Conservation (phyloP, 2,113 vertebrate genomes). For the Paedocypris sp. region DNA sequence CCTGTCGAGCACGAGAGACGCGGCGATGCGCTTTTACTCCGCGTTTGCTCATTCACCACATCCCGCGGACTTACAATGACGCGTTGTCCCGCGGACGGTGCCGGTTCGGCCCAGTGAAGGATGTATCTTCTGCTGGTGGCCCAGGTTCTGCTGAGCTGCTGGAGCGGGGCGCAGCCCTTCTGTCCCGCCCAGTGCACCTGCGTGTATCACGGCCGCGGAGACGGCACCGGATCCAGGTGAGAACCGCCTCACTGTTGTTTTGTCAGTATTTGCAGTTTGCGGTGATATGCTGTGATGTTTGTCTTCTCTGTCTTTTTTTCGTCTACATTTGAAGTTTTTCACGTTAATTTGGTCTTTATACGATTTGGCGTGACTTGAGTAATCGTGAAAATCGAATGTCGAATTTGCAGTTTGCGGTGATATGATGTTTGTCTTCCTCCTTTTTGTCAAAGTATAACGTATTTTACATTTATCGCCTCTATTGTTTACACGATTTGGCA, state of each 20-base stretch:
- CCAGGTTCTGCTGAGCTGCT: slow-evolving; percentile 60
- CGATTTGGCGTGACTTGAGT: too few species aligned
- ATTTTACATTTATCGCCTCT: too few species aligned
- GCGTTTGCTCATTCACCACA: background rate
- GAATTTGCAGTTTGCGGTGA: too few species aligned
- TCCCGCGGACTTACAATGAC: background rate
- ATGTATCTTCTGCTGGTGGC: slow-evolving; percentile 48
- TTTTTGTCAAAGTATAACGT: too few species aligned
- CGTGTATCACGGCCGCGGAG: slow-evolving; percentile 65
- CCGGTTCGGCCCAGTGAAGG: slow-evolving; percentile 11
- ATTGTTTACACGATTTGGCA: too few species aligned
- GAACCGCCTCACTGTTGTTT: background rate
- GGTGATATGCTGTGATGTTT: too few species aligned
- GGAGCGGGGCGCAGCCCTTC: slow-evolving; percentile 51
- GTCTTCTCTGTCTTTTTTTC: too few species aligned
- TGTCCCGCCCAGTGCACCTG: slow-evolving; percentile 94
- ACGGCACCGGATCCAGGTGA: slow-evolving; percentile 78
- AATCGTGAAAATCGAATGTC: too few species aligned
- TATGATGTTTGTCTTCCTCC: too few species aligned
- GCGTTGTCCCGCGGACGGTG: background rate
- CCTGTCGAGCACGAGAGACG: background rate
- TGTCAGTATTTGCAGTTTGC: too few species aligned
- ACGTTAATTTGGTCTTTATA: too few species aligned
- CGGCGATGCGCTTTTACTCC: background rate
- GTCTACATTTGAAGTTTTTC: too few species aligned